Evolutionary conservation across 2,797 vertebrate species (phyloP), one percentile per base, ranked within the genome.

Genomic region (Chrysolophus pictus): DNA sequence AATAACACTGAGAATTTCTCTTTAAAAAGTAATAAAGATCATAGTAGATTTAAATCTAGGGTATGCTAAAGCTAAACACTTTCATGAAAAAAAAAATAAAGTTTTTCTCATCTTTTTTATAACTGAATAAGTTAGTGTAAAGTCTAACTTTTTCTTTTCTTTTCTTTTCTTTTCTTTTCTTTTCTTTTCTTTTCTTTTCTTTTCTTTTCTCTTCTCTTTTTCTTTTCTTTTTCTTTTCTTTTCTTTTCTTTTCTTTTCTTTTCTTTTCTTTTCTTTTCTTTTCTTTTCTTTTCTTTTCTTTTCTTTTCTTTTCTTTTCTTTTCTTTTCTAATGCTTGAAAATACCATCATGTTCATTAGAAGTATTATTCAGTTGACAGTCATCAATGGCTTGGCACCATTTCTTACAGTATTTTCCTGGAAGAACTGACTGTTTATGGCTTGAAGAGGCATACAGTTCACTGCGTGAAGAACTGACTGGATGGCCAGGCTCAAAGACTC

Each of bases 21-120:
- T 91, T 96, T 92, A 82, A 88, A 79, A 91, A 96, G 44, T 76
- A 91, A 72, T 96, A 95, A 97, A 94, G 68, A 87, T 72, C 79
- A 88, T 22, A 58, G n/a, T n/a, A 84, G 49, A 44, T 56, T 87
- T 87, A 92, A 80, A 87, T 88, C 49, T 70, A 59, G 49, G 31
- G 18, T 26, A 37, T 59, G n/a, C 29, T 90, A 73, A 73, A 39
- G 42, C 8, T 73, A 67, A 72, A 24, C 35, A 28, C 65, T 95
- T 93, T 53, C 35, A 53, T 90, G 58, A 64, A 78, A 60, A 37
- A 78, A 59, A 33, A 59, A 39, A 85, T 70, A 46, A 41, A 93
- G 79, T 41, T 82, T 53, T 84, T 72, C 53, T 47, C 17, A 67
- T 17, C 18, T 69, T 39, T 87, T 65, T 89, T 64, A 71, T 86